Evolutionary conservation across 2,888 invertebrate species (phyloP).

Genomic region (Drosophila affinis): DNA sequence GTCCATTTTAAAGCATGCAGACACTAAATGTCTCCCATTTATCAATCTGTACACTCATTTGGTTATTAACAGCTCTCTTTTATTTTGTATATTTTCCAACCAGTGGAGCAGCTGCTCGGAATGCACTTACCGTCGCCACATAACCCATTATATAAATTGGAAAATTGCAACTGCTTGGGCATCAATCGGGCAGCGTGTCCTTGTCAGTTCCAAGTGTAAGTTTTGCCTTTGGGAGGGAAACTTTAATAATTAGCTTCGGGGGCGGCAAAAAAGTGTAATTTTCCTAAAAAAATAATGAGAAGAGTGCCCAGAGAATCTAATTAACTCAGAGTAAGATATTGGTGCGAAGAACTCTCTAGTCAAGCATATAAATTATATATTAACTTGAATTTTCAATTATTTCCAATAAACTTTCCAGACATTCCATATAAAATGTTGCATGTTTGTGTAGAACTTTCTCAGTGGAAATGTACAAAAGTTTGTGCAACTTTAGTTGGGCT

Average conservation of each 20-base stretch:
- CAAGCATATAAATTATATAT: slow-evolving; percentile 21
- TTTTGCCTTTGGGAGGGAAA: slow-evolving; percentile 8
- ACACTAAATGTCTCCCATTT: background rate
- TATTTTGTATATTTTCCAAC: no score
- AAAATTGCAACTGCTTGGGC: slow-evolving; percentile 37
- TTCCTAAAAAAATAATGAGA: no score
- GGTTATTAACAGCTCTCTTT: background rate
- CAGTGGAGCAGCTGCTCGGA: slow-evolving; percentile 33
- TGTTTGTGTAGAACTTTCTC: background rate
- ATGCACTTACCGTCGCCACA: slow-evolving; percentile 28
- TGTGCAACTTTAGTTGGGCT: background rate
- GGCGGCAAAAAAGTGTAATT: background rate
- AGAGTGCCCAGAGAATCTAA: no score
- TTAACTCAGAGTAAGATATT: no score
- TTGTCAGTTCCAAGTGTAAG: slow-evolving; percentile 6
- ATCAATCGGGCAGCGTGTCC: slow-evolving; percentile 32
- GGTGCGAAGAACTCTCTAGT: slow-evolving; percentile 19
- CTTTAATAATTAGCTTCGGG: slow-evolving; percentile 31
- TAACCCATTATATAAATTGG: slow-evolving; percentile 43
- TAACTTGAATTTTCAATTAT: background rate
- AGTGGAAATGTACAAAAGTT: background rate
- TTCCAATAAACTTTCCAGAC: background rate
- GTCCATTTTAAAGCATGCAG: no score
- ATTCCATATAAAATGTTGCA: background rate
- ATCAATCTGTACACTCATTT: background rate